Base-by-base conservation (phyloP, 2,113 vertebrate genomes). In the Dascyllus trimaculatus region DNA sequence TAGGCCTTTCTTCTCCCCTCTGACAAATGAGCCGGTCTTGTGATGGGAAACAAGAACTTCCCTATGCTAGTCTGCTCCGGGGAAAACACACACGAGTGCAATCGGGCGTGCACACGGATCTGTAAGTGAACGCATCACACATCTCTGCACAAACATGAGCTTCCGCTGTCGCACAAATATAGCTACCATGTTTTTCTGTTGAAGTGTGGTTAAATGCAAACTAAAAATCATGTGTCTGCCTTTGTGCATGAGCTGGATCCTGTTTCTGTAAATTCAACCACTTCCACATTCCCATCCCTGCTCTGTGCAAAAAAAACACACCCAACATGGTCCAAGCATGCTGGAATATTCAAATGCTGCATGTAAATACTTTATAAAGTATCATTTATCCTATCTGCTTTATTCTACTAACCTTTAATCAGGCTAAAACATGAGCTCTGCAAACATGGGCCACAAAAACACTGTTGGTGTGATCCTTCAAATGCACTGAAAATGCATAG, bases 31-130 rank as follows among this genome's bases (percentile, higher is more conserved):
- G 61, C 68, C 10, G 49, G 75, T 89, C 91, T 91, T 90, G 85
- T 93, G 91, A 93, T 84, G 77, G 63, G 51, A 88, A 89, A 80
- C 77, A 87, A 88, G 60, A 87, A 80, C 66, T 82, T 88, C 69
- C 78, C 59, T 74, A 74, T 90, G 87, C 67, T 17, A 72, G 45
- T 19, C 17, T 69, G 68, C 78, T 65, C 48, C 8, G 52, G 59
- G 79, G 68, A 38, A 61, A 75, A 65, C 45, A 86, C 49, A 74
- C 59, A 63, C 26, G 17, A 18, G 38, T 6, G 4, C 40, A 40
- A 29, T 29, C 43, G 25, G 29, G 11, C 61, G 40, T 22, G 21
- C 4, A 49, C 61, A 48, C 24, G 45, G 14, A 49, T 57, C 26
- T 24, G 11, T 13, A 6, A 35, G 32, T 35, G 7, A 35, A 35